Conservation (phyloP, 2,113 vertebrate species). For the Hystrix cristata region DNA sequence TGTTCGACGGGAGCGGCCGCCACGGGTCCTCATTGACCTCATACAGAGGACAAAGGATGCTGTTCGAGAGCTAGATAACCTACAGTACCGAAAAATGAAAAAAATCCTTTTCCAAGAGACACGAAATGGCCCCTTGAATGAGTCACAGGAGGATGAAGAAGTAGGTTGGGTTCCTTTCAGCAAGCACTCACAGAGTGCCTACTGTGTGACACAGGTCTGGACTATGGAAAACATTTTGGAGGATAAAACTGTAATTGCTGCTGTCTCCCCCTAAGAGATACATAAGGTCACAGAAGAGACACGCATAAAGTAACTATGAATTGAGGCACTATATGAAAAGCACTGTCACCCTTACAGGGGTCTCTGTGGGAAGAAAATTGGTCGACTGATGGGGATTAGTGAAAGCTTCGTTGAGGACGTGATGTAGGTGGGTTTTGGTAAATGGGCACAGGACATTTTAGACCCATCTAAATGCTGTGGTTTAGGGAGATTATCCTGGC, state of each 20-base stretch:
- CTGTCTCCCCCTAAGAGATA: constrained; percentile 1
- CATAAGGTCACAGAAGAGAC: background rate
- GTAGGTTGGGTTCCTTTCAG: constrained; percentile 83
- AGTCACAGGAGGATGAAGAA: constrained; percentile 98
- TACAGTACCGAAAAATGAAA: constrained; percentile 99
- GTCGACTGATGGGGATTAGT: background rate
- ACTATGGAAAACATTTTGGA: background rate
- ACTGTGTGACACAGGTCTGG: background rate
- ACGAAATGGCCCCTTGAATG: constrained; percentile 94
- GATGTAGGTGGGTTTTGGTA: background rate
- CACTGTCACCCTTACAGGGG: background rate
- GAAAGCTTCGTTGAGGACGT: background rate
- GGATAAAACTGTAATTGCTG: background rate
- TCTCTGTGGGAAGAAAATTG: background rate
- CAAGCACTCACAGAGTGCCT: background rate
- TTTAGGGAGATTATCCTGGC: constrained; percentile 4
- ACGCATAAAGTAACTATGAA: background rate
- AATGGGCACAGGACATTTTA: background rate
- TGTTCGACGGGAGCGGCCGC: constrained; percentile 94
- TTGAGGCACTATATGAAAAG: background rate
- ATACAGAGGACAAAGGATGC: constrained; percentile 99
- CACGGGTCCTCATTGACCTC: constrained; percentile 95
- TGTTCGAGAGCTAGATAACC: constrained; percentile 97
- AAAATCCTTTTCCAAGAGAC: constrained; percentile 99
- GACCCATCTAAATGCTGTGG: background rate